Evolutionary conservation across 2,113 vertebrate species (phyloP).

Genomic region (Strix uralensis): DNA sequence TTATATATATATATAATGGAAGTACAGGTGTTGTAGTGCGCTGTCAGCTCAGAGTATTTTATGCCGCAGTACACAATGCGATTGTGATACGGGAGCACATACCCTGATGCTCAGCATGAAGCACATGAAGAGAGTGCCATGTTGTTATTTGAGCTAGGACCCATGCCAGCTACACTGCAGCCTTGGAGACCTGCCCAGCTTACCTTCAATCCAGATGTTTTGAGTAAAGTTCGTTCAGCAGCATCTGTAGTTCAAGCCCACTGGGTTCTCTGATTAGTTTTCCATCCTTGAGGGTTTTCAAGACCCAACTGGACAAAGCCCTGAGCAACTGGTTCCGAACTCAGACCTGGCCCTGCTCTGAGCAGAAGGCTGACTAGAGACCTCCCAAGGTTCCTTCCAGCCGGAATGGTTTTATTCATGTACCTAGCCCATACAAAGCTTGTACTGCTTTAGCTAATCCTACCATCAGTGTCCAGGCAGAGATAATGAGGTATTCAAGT

Average conservation of each 20-base stretch:
- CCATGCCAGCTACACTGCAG: not conserved
- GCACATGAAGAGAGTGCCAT: not conserved
- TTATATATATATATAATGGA: rapidly evolving
- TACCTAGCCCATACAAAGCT: not conserved
- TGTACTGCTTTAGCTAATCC: not conserved
- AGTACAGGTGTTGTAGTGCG: not conserved
- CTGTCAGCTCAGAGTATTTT: not conserved
- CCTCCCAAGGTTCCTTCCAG: not conserved
- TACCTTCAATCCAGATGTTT: not conserved
- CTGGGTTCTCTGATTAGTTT: not conserved
- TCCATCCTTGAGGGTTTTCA: not conserved
- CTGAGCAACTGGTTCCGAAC: rapidly evolving
- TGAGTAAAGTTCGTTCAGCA: not conserved
- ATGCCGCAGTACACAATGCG: rapidly evolving
- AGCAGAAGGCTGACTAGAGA: not conserved
- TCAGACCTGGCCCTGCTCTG: not conserved
- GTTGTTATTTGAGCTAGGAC: not conserved
- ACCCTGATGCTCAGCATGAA: not conserved
- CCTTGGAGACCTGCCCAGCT: not conserved
- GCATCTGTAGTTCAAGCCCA: not conserved
- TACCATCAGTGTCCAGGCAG: not conserved
- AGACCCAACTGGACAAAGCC: not conserved
- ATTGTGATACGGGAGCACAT: not conserved
- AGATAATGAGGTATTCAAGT: not conserved
- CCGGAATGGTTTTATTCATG: not conserved